Evolutionary conservation across 2,888 invertebrate genomes (phyloP).

Genomic region (Tyria jacobaeae): DNA sequence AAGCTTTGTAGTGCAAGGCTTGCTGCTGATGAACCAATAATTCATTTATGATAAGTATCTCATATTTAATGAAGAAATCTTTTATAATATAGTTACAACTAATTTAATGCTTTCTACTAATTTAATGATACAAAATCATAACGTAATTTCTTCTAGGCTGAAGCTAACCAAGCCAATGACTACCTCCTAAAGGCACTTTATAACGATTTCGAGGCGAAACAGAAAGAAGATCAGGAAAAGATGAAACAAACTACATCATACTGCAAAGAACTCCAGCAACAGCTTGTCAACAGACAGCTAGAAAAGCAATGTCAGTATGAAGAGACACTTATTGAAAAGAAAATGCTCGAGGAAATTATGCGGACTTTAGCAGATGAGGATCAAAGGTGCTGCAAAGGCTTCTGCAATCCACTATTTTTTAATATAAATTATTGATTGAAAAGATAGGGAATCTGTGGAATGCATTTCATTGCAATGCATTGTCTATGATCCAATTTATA

Average conservation of each 20-base stretch:
- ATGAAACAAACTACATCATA: constrained; percentile 67
- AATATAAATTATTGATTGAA: too few relatives aligned
- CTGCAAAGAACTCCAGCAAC: constrained; percentile 85
- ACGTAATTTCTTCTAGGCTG: constrained; percentile 63
- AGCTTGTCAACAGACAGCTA: constrained; percentile 84
- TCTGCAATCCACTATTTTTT: too few relatives aligned
- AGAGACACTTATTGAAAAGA: constrained; percentile 87
- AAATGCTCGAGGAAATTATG: constrained; percentile 87
- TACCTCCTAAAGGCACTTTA: constrained; percentile 69
- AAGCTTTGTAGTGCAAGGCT: too few relatives aligned
- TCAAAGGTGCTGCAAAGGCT: constrained; percentile 67
- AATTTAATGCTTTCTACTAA: too few relatives aligned
- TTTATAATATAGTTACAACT: too few relatives aligned
- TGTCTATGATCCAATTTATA: too few relatives aligned
- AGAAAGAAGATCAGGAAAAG: constrained; percentile 60
- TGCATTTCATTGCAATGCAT: too few relatives aligned
- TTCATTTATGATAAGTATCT: too few relatives aligned
- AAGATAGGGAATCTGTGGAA: too few relatives aligned
- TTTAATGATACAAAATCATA: too few relatives aligned
- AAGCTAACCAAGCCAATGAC: constrained; percentile 69
- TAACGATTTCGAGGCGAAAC: constrained; percentile 71
- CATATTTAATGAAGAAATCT: too few relatives aligned
- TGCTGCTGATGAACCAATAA: too few relatives aligned
- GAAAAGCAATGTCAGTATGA: constrained; percentile 84
- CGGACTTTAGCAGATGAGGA: constrained; percentile 88